Percentiles rank a stretch among this genome's conserved stretches.
phyloP scores from a whole-genome alignment of 1,140 invertebrate species.

The Drosophila willistoni region DNA sequence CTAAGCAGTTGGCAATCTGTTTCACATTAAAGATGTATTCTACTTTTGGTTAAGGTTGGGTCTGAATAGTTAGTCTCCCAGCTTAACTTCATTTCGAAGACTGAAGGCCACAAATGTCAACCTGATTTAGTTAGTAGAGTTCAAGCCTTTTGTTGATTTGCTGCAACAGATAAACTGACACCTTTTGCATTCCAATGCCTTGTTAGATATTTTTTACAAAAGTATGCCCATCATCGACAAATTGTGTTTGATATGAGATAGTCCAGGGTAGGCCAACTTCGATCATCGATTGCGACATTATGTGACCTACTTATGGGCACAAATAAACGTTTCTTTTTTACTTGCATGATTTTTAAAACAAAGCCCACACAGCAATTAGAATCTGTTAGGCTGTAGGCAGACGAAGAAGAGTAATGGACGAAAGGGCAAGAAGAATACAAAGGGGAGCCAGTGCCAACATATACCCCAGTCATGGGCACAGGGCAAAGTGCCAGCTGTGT shows the following conservation, averaged over 20 bases:
- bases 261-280: background rate
- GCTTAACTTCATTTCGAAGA: background rate
- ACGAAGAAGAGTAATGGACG: background rate
- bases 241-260: background rate
- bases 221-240: background rate
- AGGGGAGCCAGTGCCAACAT: background rate
- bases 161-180: constrained; percentile 1
- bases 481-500: constrained; percentile 25
- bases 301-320: constrained; percentile 44
- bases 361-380: constrained; percentile 44
- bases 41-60: background rate
- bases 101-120: background rate
- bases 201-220: background rate
- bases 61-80: background rate
- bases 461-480: background rate
- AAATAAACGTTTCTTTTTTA: constrained; percentile 37
- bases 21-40: too few species aligned
- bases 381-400: constrained; percentile 25
- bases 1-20: too few species aligned
- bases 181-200: background rate
- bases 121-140: background rate
- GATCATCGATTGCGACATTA: background rate
- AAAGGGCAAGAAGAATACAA: background rate
- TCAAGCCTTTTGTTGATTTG: background rate
- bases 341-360: constrained; percentile 31